Evolutionary conservation across 30 jellyfish, hydroid and myxozoan genomes (phyloP).

Genomic region (Aurelia sp.): DNA sequence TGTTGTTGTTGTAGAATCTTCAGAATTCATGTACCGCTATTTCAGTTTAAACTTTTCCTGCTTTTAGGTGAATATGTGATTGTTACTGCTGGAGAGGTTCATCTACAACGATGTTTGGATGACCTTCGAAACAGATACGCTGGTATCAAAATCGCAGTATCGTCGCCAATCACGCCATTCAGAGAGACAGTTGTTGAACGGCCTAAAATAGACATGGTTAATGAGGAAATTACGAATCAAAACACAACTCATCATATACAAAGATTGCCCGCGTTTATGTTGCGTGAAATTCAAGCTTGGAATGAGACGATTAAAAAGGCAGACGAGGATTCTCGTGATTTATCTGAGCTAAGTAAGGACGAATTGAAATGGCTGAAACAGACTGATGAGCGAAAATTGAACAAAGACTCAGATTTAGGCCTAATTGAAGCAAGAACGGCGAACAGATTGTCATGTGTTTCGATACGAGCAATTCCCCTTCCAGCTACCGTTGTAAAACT

Average conservation of each 20-base stretch:
- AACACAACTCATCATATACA: slow-evolving; percentile 72
- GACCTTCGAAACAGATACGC: slow-evolving; percentile 88
- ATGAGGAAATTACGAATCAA: slow-evolving; percentile 86
- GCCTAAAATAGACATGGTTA: slow-evolving; percentile 98
- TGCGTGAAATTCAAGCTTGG: slow-evolving; percentile 90
- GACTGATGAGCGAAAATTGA: slow-evolving; percentile 49
- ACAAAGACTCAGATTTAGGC: slow-evolving; percentile 64
- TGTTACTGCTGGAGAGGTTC: slow-evolving; percentile 99
- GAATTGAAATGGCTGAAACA: slow-evolving; percentile 50
- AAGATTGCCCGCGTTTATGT: slow-evolving; percentile 97
- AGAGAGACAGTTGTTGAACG: slow-evolving; percentile 94
- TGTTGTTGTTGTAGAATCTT: no score
- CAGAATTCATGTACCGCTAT: no score
- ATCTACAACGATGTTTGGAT: slow-evolving; percentile 90
- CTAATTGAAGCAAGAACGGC: slow-evolving; percentile 92
- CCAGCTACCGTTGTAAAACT: slow-evolving; percentile 48
- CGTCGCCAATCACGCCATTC: slow-evolving; percentile 99
- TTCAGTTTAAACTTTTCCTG: neutral
- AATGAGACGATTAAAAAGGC: slow-evolving; percentile 81
- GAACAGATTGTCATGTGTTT: slow-evolving; percentile 64
- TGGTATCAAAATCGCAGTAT: slow-evolving; percentile 77
- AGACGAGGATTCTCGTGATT: slow-evolving; percentile 35
- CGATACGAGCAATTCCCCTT: slow-evolving; percentile 82
- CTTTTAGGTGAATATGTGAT: slow-evolving; percentile 94
- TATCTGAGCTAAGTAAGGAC: slow-evolving; percentile 7